A percentile compares a stretch with the other conserved stretches of the same genome.
Evolutionary conservation across 2,797 vertebrate genomes (phyloP).

Genomic region (Megaceryle alcyon): DNA sequence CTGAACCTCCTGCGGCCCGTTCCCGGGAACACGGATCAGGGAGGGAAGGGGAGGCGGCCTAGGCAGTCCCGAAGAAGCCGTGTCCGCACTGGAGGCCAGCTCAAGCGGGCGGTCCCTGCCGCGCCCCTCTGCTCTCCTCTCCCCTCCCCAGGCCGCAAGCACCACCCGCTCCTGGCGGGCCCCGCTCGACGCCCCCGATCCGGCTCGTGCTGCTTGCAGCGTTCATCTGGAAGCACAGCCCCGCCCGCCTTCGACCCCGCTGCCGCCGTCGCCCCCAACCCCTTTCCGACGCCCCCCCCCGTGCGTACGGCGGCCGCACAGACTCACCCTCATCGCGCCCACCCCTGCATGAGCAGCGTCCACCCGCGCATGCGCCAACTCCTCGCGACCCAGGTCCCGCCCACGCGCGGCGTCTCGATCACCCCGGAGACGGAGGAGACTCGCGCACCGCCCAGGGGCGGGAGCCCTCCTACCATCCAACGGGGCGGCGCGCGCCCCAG

Average conservation of each 20-base stretch:
- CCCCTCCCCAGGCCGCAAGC: neutral
- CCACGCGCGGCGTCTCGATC: neutral
- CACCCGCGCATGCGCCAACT: neutral
- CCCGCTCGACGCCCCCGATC: neutral
- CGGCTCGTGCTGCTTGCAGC: too few species aligned
- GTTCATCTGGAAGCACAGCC: accelerated
- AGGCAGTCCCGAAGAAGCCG: neutral
- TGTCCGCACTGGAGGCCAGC: neutral
- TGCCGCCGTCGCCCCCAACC: neutral
- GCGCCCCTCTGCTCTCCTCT: neutral
- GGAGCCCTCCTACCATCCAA: neutral
- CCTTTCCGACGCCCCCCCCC: neutral
- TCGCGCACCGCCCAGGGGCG: too few species aligned
- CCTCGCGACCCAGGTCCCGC: neutral
- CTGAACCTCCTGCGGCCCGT: too few species aligned
- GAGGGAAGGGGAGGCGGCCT: too few species aligned
- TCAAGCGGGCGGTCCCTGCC: too few species aligned
- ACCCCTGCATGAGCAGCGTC: accelerated
- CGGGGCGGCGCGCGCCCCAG: too few species aligned
- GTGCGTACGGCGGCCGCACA: neutral
- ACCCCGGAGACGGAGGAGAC: neutral
- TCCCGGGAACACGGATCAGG: neutral
- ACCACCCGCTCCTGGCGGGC: neutral
- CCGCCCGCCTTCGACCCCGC: neutral
- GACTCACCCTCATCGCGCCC: conserved; percentile 40